Conservation (phyloP, 2,797 vertebrate species). For the Apogon talboti region DNA sequence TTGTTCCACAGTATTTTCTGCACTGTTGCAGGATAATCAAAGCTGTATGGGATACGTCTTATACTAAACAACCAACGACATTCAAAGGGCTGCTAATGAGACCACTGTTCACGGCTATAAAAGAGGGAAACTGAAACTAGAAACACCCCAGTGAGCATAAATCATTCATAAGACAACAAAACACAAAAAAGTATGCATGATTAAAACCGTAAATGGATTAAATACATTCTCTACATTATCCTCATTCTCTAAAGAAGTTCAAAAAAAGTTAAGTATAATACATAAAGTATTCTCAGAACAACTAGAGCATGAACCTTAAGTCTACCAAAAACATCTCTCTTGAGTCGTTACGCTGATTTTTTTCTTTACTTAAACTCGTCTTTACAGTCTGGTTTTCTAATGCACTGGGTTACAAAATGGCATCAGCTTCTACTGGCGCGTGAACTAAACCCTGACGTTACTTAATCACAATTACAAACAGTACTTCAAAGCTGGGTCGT, state of each 20-base stretch:
- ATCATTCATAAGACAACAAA: neutral
- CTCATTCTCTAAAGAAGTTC: too few species aligned
- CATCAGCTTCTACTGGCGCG: neutral
- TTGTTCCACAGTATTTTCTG: conserved; percentile 15
- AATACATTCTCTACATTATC: too few species aligned
- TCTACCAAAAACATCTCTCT: too few species aligned
- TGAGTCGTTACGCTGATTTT: neutral
- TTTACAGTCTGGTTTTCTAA: neutral
- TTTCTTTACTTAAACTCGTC: neutral
- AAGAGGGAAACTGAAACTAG: conserved; percentile 4
- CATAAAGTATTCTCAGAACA: too few species aligned
- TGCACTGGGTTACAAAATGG: neutral
- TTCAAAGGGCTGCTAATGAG: conserved; percentile 28
- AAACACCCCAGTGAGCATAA: neutral
- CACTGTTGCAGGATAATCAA: conserved; percentile 30
- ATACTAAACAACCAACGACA: conserved; percentile 12
- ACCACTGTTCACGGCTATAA: conserved; percentile 10
- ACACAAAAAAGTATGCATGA: neutral
- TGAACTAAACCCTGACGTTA: neutral
- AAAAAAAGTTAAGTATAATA: too few species aligned
- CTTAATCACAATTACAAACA: conserved; percentile 7
- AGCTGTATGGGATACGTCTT: conserved; percentile 32
- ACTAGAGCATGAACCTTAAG: too few species aligned
- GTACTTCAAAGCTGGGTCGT: conserved; percentile 1
- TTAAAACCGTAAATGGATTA: neutral